Evolutionary conservation across 2,888 invertebrate species (phyloP).

Genomic region (Blera fallax): DNA sequence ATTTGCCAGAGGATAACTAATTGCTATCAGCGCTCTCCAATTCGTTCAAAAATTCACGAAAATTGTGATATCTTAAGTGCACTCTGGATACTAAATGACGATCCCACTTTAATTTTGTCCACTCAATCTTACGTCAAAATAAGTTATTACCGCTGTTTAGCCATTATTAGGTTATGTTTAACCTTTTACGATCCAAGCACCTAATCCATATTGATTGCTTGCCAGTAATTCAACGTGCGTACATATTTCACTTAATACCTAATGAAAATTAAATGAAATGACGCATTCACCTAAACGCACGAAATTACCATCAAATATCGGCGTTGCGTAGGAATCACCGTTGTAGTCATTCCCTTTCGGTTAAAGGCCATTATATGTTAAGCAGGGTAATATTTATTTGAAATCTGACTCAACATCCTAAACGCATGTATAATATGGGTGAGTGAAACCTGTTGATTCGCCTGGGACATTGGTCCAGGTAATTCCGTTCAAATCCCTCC

Average conservation of each 20-base stretch:
- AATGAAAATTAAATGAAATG: constrained; percentile 20
- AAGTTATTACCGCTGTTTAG: background rate
- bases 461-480: background rate
- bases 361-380: constrained; percentile 17
- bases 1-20: background rate
- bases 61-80: background rate
- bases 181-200: background rate
- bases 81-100: no score
- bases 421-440: background rate
- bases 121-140: background rate
- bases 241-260: constrained; percentile 14
- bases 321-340: background rate
- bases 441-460: constrained; percentile 25
- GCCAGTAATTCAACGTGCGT: background rate
- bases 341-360: background rate
- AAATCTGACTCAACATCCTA: background rate
- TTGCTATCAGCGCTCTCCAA: background rate
- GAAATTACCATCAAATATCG: constrained; percentile 4
- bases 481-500: constrained; percentile 13
- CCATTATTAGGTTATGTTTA: background rate
- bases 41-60: background rate
- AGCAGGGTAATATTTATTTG: constrained; percentile 23
- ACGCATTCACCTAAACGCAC: constrained; percentile 16
- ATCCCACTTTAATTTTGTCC: background rate
- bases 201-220: constrained; percentile 25